Evolutionary conservation across 2,888 invertebrate species (phyloP), one percentile per base, ranked within the genome.

Genomic region (Drosophila putrida): DNA sequence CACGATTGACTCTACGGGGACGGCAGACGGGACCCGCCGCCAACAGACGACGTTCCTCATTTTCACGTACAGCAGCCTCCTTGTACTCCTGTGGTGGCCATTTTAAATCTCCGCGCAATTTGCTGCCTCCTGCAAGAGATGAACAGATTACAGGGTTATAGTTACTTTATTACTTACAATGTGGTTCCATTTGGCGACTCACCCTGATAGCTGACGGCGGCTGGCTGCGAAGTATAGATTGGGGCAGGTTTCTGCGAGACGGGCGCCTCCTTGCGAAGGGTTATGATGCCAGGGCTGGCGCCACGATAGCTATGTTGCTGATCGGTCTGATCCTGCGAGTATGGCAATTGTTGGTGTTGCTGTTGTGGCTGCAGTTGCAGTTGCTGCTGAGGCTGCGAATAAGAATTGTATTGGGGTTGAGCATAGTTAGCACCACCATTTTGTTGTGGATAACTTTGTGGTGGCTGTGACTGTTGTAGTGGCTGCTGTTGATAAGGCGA

Each of bases 71-170:
- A 64, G 95, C 94, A 71, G 95, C 96, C 81, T 95, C 95, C 92
- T 95, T 96, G 89, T 96, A 95, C 80, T 94, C 93, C 91, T 95
- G 95, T 81, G 97, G 97, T 88, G 97, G 97, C 97, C 97, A 97
- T 92, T 97, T 97, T 92, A 95, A 94, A 93, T 97, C 97, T 83
- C 97, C 97, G 89, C 97, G 95, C 95, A 96, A 96, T 93, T 95
- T 96, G 93, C 95, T 94, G 91, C 96, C 96, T 93, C 96, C 96
- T 95, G 11, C 71, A 63, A 55, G 0, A 25, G 15, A 1, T 20
- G 6, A 11, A 10, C 15, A 43, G 11, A 6, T 0, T 5, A 33
- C n/a, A 36, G 15, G 15, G 36, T 31, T 36, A 25, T 33, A 10
- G 6, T 50, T 4, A 13, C 1, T 20, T 36, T 5, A 20, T 13